These are phyloP conservation scores for Athalia circularis DNA, from an alignment of 2,888 invertebrate genomes.

Conservation along the genomic window DNA sequence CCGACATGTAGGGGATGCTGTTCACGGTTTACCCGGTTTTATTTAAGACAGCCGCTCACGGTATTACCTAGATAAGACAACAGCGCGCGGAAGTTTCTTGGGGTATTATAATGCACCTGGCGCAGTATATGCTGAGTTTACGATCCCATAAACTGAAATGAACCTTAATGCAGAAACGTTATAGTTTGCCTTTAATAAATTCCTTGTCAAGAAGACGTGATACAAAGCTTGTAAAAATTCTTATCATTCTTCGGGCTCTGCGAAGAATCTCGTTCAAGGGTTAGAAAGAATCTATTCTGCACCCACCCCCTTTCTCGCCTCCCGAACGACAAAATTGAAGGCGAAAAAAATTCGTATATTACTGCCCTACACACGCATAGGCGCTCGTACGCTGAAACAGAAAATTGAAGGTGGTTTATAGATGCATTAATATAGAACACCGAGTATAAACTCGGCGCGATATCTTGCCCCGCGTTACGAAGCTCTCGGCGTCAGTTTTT, in stretches of 20 bases:
- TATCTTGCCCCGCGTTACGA: too few species aligned
- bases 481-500: too few species aligned
- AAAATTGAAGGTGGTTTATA: background rate
- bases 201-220: constrained; percentile 51
- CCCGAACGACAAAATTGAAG: background rate
- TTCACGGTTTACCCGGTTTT: constrained; percentile 57
- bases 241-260: background rate
- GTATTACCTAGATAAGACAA: constrained; percentile 38
- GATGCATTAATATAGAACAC: background rate
- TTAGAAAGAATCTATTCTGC: background rate
- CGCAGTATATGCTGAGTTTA: constrained; percentile 61
- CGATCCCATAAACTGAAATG: constrained; percentile 67
- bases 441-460: too few species aligned
- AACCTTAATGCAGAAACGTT: constrained; percentile 68
- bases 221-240: constrained; percentile 40
- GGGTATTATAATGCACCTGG: constrained; percentile 64
- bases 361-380: too few species aligned
- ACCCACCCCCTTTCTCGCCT: background rate
- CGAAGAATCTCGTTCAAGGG: background rate
- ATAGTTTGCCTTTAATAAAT: constrained; percentile 68
- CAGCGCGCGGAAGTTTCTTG: constrained; percentile 45
- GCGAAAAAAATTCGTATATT: background rate
- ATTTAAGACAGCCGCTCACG: constrained; percentile 57
- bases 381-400: too few species aligned
- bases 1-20: constrained; percentile 46